Conservation (phyloP, 2,113 vertebrate genomes). For the human region DNA sequence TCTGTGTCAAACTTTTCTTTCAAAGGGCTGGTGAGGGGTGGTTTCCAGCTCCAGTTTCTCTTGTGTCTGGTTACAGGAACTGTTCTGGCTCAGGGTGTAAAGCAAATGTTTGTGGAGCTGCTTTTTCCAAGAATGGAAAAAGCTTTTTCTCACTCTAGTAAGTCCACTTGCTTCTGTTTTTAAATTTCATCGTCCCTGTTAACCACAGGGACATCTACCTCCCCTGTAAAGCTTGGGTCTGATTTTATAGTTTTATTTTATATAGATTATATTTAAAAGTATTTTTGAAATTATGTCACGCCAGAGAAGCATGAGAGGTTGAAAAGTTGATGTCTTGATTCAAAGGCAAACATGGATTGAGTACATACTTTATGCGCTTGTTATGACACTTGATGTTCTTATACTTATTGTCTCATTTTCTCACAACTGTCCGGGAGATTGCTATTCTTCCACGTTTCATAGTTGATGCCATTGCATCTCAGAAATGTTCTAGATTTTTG, state of each 20-base stretch:
- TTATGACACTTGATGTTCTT: neutral
- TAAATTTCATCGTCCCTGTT: neutral
- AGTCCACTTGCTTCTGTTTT: too few species aligned
- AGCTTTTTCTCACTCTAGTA: neutral
- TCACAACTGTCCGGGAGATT: neutral
- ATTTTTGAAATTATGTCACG: neutral
- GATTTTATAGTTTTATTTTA: neutral
- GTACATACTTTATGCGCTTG: neutral
- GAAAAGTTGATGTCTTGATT: neutral
- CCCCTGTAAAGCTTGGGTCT: neutral
- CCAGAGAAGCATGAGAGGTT: neutral
- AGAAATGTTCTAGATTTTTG: neutral
- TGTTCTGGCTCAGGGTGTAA: neutral
- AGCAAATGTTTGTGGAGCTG: neutral
- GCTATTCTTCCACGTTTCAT: neutral
- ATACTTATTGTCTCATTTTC: neutral
- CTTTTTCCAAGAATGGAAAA: neutral
- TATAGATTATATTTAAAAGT: neutral
- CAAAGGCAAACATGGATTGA: neutral
- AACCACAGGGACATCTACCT: neutral
- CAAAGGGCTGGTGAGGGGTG: neutral
- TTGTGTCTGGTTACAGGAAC: neutral
- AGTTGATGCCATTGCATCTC: neutral
- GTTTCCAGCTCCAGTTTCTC: neutral
- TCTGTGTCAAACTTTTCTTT: neutral